Percentiles rank a stretch among this genome's conserved stretches.
Conservation (phyloP, 2,888 invertebrate genomes). For the Ctenicera cuprea region DNA sequence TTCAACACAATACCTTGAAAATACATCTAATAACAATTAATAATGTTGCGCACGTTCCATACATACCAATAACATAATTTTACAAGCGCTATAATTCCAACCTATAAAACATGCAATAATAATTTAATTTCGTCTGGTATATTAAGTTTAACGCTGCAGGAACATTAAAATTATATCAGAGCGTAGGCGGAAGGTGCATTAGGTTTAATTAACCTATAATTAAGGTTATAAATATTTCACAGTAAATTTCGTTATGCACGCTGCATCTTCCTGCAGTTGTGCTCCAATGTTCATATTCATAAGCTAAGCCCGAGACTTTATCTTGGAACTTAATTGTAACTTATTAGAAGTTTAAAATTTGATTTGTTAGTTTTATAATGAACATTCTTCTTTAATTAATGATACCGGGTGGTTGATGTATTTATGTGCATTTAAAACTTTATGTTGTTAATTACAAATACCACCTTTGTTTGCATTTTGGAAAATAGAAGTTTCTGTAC, state of each 20-base stretch:
- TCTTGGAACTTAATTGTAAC: background rate
- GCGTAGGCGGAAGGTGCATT: conserved; percentile 53
- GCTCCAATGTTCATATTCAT: conserved; percentile 13
- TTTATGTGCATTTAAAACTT: background rate
- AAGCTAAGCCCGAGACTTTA: background rate
- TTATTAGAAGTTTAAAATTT: conserved; percentile 1
- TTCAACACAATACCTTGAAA: too few species aligned
- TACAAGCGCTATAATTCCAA: conserved; percentile 26
- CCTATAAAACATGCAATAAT: conserved; percentile 46
- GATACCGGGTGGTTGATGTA: too few species aligned
- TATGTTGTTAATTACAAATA: too few species aligned
- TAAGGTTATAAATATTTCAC: conserved; percentile 54
- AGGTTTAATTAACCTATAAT: conserved; percentile 55
- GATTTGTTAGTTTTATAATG: background rate
- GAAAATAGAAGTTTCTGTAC: too few species aligned
- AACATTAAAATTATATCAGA: conserved; percentile 54
- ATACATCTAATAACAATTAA: too few species aligned
- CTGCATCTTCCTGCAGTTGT: conserved; percentile 39
- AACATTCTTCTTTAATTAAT: conserved; percentile 1
- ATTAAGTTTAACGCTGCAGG: conserved; percentile 54
- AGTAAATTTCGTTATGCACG: conserved; percentile 27
- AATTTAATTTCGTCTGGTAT: conserved; percentile 49
- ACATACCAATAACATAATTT: background rate
- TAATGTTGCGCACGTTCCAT: background rate
- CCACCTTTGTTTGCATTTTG: too few species aligned